Evolutionary conservation across 2,888 invertebrate species (phyloP).

Genomic region (Tetheella fluctuosa): DNA sequence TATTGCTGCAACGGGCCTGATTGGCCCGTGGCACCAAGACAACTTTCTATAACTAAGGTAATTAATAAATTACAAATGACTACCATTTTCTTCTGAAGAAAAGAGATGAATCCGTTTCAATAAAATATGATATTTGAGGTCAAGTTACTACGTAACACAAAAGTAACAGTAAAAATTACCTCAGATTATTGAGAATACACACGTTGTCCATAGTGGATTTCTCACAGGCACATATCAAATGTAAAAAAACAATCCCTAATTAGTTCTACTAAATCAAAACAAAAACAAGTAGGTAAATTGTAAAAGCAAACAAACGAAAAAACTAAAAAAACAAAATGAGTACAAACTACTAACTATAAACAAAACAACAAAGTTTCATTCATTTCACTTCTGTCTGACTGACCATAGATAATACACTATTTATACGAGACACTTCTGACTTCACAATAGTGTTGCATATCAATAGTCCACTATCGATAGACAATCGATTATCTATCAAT

Average conservation of each 20-base stretch:
- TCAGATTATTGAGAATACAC: conserved; percentile 69
- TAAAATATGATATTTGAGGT: background rate
- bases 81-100: too few species aligned
- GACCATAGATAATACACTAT: too few species aligned
- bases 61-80: background rate
- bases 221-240: conserved; percentile 33
- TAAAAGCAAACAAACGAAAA: background rate
- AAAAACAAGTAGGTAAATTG: background rate
- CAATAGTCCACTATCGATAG: too few species aligned
- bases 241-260: conserved; percentile 11
- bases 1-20: too few species aligned
- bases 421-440: too few species aligned
- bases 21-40: background rate
- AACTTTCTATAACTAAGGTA: background rate
- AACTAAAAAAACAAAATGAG: too few species aligned
- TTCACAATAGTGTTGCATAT: too few species aligned
- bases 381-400: too few species aligned
- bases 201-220: conserved; percentile 66
- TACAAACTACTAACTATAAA: too few species aligned
- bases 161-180: conserved; percentile 43
- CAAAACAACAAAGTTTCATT: too few species aligned
- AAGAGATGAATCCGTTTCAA: background rate
- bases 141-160: conserved; percentile 1
- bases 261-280: background rate
- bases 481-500: too few species aligned